A percentile compares a stretch with the other conserved stretches of the same genome.
These are phyloP conservation scores for Megalurothrips usitatus DNA, from an alignment of 2,888 invertebrate species.

Conservation along the genomic window DNA sequence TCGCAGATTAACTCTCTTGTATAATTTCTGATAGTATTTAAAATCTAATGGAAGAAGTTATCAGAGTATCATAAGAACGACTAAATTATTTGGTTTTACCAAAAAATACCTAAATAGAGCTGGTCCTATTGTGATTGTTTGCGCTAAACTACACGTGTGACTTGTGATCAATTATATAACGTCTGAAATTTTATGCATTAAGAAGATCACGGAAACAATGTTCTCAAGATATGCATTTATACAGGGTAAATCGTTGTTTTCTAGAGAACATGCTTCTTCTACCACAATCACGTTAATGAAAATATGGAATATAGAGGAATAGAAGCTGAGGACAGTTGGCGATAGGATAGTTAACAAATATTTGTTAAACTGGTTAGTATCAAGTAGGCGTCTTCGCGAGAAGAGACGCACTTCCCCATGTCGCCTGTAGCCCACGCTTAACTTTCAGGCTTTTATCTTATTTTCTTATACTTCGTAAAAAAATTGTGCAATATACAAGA, in stretches of 20 bases:
- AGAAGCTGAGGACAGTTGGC: not conserved
- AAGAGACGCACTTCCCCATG: no score
- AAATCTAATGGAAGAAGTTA: conserved; percentile 2
- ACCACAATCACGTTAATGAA: not conserved
- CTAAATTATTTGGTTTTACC: not conserved
- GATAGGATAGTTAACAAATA: not conserved
- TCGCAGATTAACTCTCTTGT: not conserved
- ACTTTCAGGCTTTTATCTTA: no score
- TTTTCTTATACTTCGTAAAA: no score
- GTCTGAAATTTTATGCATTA: not conserved
- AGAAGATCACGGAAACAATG: no score
- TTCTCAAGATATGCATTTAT: no score
- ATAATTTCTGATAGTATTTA: not conserved
- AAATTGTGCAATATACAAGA: not conserved
- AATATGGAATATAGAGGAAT: conserved; percentile 9
- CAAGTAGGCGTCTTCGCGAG: no score
- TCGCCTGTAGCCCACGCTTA: no score
- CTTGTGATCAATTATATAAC: not conserved
- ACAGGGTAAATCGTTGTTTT: no score
- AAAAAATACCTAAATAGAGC: not conserved
- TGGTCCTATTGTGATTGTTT: not conserved
- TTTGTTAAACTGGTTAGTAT: no score
- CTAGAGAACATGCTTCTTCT: no score
- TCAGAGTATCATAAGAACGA: not conserved
- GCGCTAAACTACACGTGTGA: not conserved